A percentile compares a stretch with the other conserved stretches of the same genome.
phyloP scores from a whole-genome alignment of 2,888 invertebrate species.

The Watsonalla binaria region DNA sequence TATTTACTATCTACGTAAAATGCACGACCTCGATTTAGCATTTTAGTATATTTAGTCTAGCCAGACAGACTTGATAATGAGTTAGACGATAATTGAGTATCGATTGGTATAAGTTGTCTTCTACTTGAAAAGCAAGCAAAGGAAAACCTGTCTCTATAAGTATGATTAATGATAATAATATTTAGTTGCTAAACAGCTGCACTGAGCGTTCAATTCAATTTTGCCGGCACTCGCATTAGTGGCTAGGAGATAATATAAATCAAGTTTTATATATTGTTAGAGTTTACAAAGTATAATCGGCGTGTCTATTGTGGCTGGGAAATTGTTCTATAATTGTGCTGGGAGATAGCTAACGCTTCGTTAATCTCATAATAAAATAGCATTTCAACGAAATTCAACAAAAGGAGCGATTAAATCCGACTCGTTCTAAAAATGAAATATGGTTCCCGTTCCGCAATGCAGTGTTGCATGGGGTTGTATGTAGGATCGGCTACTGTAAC shows the following conservation, averaged over 20 bases:
- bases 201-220: not conserved
- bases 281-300: not conserved
- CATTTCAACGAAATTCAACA: conserved; percentile 64
- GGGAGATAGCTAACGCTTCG: conserved; percentile 44
- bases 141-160: too few relatives aligned
- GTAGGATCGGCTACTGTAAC: conserved; percentile 26
- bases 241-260: not conserved
- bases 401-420: conserved; percentile 56
- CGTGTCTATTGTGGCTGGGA: not conserved
- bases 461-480: conserved; percentile 67
- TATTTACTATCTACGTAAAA: not conserved
- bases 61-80: not conserved
- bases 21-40: too few relatives aligned
- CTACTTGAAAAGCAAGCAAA: too few relatives aligned
- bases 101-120: too few relatives aligned
- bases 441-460: conserved; percentile 72
- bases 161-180: too few relatives aligned
- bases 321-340: conserved; percentile 24
- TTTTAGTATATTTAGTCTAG: not conserved
- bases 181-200: not conserved
- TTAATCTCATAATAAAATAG: conserved; percentile 57
- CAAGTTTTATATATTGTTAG: not conserved
- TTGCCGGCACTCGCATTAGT: not conserved
- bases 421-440: conserved; percentile 72
- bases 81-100: too few relatives aligned